These are phyloP conservation scores for Podarcis muralis DNA, from an alignment of 2,113 vertebrate species.

Conservation along the genomic window DNA sequence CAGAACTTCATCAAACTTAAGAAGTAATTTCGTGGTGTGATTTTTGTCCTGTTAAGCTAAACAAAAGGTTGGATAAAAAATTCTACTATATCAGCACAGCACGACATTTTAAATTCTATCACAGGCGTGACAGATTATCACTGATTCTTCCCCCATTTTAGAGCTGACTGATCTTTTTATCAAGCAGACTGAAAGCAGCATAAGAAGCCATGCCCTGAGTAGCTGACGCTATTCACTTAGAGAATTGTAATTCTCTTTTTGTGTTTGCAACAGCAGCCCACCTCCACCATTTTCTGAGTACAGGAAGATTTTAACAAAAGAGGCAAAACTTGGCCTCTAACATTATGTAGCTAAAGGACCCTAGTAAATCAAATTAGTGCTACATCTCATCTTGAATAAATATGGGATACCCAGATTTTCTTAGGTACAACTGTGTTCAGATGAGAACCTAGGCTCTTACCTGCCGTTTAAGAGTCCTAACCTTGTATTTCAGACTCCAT, in stretches of 20 bases:
- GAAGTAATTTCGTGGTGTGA: not conserved
- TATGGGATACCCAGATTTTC: not conserved
- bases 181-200: constrained; percentile 11
- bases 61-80: not conserved
- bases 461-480: not conserved
- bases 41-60: not conserved
- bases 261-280: not conserved
- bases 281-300: not conserved
- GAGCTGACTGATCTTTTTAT: constrained; percentile 30
- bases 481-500: not conserved
- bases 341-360: not conserved
- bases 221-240: constrained; percentile 2
- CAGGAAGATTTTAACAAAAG: not conserved
- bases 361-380: not conserved
- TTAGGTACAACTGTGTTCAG: not conserved
- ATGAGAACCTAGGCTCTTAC: not conserved
- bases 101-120: not conserved
- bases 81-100: not conserved
- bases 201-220: not conserved
- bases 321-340: not conserved
- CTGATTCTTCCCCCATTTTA: not conserved
- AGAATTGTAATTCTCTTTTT: constrained; percentile 8
- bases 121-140: constrained; percentile 33
- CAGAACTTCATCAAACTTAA: not conserved
- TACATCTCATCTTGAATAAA: not conserved